Evolutionary conservation across 2,888 invertebrate genomes (phyloP).

Genomic region (Agelastica alni): DNA sequence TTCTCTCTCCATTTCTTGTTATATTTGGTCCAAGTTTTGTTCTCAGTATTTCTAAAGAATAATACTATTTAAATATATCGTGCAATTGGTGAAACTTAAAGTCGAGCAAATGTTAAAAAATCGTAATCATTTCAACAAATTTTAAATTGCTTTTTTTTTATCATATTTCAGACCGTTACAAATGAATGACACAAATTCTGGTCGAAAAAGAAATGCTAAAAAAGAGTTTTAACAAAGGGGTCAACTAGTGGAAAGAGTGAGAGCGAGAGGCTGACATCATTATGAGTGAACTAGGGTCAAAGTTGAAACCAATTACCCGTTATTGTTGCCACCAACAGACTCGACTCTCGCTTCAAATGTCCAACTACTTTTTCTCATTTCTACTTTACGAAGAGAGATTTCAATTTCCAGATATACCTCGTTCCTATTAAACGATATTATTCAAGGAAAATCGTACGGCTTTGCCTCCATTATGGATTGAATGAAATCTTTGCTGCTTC

Average conservation of each 20-base stretch:
- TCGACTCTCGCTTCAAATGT: slow-evolving; percentile 46
- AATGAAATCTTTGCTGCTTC: slow-evolving; percentile 8
- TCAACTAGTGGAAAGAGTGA: slow-evolving; percentile 34
- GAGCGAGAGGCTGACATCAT: slow-evolving; percentile 43
- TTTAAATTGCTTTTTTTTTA: neutral
- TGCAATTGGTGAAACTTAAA: no score
- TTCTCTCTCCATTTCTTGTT: no score
- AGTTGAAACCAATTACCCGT: slow-evolving; percentile 56
- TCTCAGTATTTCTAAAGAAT: no score
- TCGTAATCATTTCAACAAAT: neutral
- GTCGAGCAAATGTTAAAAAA: no score
- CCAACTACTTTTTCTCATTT: slow-evolving; percentile 35
- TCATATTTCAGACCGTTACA: neutral
- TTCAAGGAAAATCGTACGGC: slow-evolving; percentile 26
- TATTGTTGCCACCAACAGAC: slow-evolving; percentile 57
- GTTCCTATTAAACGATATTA: slow-evolving; percentile 31
- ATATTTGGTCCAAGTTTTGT: no score
- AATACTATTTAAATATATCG: no score
- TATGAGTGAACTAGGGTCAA: slow-evolving; percentile 52
- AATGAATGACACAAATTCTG: slow-evolving; percentile 27
- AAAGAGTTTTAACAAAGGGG: slow-evolving; percentile 38
- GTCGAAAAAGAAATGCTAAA: slow-evolving; percentile 26
- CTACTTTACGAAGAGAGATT: slow-evolving; percentile 48
- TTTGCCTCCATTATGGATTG: neutral
- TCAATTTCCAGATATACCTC: slow-evolving; percentile 49